phyloP scores from a whole-genome alignment of 2,797 vertebrate genomes.

The Triplophysa bombifrons region DNA sequence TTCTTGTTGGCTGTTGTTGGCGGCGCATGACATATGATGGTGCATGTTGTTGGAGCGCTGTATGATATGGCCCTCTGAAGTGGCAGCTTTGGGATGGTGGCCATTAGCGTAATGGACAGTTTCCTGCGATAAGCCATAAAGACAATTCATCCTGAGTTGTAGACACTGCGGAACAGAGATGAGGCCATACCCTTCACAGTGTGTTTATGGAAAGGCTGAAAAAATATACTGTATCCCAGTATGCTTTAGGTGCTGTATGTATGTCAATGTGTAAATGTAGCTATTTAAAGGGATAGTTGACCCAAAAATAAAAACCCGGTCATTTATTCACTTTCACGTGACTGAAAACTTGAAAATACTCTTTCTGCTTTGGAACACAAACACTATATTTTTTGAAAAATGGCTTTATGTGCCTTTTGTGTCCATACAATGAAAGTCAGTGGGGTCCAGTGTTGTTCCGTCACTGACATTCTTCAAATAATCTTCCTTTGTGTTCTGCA shows the following conservation, averaged over 20 bases:
- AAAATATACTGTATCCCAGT: neutral
- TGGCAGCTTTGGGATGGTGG: constrained; percentile 7
- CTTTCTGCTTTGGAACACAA: too few relatives aligned
- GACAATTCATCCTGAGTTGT: constrained; percentile 12
- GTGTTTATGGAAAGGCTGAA: neutral
- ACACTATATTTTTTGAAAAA: too few relatives aligned
- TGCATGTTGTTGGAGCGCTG: neutral
- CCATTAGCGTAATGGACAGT: constrained; percentile 41
- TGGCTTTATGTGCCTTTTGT: too few relatives aligned
- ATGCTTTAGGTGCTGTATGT: neutral
- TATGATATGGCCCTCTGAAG: constrained; percentile 31
- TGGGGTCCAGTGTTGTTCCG: too few relatives aligned
- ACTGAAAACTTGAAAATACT: too few relatives aligned
- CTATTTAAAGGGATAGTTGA: too few relatives aligned
- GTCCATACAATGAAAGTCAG: too few relatives aligned
- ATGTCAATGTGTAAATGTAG: neutral
- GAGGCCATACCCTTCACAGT: constrained; percentile 6
- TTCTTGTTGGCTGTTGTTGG: constrained; percentile 22
- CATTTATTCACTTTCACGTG: too few relatives aligned
- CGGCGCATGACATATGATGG: constrained; percentile 17
- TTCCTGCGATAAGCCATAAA: constrained; percentile 44
- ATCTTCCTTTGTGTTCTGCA: too few relatives aligned
- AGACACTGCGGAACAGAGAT: neutral
- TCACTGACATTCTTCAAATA: too few relatives aligned
- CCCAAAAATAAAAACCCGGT: too few relatives aligned